phyloP scores from a whole-genome alignment of 64 coral and sea anemone genomes.

The Acropora tenuis region DNA sequence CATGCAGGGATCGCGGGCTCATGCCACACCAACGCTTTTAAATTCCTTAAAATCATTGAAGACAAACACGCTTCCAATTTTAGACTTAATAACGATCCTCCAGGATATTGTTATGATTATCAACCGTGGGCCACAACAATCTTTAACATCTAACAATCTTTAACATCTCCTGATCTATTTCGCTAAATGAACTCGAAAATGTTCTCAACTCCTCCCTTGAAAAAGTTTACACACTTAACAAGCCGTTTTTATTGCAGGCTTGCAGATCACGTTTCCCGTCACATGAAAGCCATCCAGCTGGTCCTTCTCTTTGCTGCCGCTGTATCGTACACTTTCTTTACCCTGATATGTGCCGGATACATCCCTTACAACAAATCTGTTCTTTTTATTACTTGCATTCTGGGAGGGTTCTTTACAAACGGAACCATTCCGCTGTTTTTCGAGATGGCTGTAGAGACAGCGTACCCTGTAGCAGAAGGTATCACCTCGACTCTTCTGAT shows the following conservation, averaged over 20 bases:
- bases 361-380: slow-evolving; percentile 61
- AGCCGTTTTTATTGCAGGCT: slow-evolving; percentile 17
- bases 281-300: slow-evolving; percentile 52
- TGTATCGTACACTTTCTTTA: slow-evolving; percentile 51
- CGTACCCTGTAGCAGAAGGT: slow-evolving; percentile 66
- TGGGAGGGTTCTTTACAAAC: slow-evolving; percentile 63
- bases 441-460: slow-evolving; percentile 69
- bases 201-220: too few species aligned
- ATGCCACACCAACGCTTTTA: too few species aligned
- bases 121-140: too few species aligned
- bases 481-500: slow-evolving; percentile 56
- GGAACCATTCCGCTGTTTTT: slow-evolving; percentile 64
- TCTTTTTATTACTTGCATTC: slow-evolving; percentile 38
- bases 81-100: too few species aligned
- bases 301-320: slow-evolving; percentile 28
- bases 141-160: too few species aligned
- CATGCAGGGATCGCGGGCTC: too few species aligned
- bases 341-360: slow-evolving; percentile 48
- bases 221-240: not conserved
- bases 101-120: too few species aligned
- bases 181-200: too few species aligned
- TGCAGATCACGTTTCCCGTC: slow-evolving; percentile 48
- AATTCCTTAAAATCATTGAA: too few species aligned
- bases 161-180: too few species aligned
- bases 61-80: too few species aligned